Percentiles rank a stretch among this genome's conserved stretches.
Evolutionary conservation across 2,797 vertebrate species (phyloP).

Genomic region (Rachycentron canadum): DNA sequence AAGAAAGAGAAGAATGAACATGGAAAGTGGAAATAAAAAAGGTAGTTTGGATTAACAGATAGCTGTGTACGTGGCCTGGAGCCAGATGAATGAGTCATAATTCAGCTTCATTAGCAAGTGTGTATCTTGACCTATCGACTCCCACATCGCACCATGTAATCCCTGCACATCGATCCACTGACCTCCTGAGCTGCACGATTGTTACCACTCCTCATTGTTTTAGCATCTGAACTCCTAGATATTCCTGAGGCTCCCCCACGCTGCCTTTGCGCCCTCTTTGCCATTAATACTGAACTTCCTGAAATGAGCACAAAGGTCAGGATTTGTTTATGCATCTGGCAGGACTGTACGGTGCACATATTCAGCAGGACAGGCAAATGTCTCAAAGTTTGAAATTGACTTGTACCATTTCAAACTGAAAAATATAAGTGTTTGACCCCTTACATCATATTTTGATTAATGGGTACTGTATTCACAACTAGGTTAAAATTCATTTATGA

Average conservation of each 20-base stretch:
- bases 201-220: constrained; percentile 66
- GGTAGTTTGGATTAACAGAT: constrained; percentile 6
- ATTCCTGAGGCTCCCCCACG: constrained; percentile 40
- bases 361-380: constrained; percentile 46
- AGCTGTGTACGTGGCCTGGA: constrained; percentile 34
- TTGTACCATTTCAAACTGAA: constrained; percentile 16
- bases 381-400: constrained; percentile 47
- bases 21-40: not conserved
- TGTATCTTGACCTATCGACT: constrained; percentile 79
- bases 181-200: constrained; percentile 60
- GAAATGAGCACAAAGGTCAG: constrained; percentile 66
- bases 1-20: not conserved
- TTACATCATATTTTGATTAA: constrained; percentile 3
- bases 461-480: not conserved
- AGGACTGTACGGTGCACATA: constrained; percentile 19
- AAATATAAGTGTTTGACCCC: constrained; percentile 30
- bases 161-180: constrained; percentile 73
- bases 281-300: constrained; percentile 57
- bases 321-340: constrained; percentile 64
- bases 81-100: constrained; percentile 75
- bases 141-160: constrained; percentile 71
- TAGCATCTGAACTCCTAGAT: constrained; percentile 39
- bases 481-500: not conserved
- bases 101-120: constrained; percentile 78
- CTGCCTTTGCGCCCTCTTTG: constrained; percentile 21